These are phyloP conservation scores for Calycopis cecrops DNA, from an alignment of 1,140 invertebrate genomes.

Conservation along the genomic window DNA sequence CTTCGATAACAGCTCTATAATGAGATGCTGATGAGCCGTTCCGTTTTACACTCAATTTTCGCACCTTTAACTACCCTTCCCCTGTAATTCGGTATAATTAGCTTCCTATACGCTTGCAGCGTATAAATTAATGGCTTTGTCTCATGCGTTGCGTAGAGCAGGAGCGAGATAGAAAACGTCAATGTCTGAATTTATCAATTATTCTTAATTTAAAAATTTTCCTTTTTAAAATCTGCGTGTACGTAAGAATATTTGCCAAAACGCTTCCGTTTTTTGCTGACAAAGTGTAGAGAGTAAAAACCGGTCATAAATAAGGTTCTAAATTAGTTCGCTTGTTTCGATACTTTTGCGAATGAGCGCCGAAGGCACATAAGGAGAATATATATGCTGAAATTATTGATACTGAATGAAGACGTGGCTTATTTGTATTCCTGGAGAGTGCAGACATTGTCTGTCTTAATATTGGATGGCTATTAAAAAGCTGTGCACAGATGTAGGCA, in stretches of 20 bases:
- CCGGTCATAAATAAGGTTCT: neutral
- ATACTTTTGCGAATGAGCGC: neutral
- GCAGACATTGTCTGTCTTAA: neutral
- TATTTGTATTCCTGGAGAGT: neutral
- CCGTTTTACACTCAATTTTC: slow-evolving; percentile 36
- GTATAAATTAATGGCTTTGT: slow-evolving; percentile 17
- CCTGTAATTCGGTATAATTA: slow-evolving; percentile 32
- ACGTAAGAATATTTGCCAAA: neutral
- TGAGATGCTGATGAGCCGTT: slow-evolving; percentile 33
- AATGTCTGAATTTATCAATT: slow-evolving; percentile 5
- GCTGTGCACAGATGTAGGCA: no score
- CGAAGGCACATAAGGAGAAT: neutral
- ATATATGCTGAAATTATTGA: neutral
- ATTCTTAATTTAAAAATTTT: neutral
- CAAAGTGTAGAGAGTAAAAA: neutral
- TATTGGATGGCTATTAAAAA: no score
- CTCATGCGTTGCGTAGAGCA: slow-evolving; percentile 14
- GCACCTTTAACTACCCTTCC: slow-evolving; percentile 28
- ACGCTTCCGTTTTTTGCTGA: neutral
- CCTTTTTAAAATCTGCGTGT: slow-evolving; percentile 1
- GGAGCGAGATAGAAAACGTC: neutral
- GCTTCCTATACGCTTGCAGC: slow-evolving; percentile 22
- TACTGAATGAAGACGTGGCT: slow-evolving; percentile 2
- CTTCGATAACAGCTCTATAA: slow-evolving; percentile 26
- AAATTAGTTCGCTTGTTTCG: slow-evolving; percentile 2